Conservation (phyloP, 2,797 vertebrate genomes). For the Triplophysa bombifrons region DNA sequence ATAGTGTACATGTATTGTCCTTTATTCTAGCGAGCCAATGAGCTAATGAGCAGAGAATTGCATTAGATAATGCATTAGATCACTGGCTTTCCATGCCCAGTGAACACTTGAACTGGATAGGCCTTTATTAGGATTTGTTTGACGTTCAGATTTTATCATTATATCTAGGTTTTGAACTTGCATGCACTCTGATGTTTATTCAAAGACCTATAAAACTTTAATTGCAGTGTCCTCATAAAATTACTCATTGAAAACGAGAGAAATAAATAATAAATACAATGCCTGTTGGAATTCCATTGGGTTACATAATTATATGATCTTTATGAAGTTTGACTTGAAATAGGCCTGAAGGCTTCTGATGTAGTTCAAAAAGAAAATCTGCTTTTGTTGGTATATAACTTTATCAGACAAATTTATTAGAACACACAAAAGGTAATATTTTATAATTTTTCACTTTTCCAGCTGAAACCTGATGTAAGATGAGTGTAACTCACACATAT, state of each 20-base stretch:
- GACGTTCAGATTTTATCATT: conserved; percentile 19
- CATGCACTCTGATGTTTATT: neutral
- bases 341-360: neutral
- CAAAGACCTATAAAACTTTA: neutral
- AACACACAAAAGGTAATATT: conserved; percentile 18
- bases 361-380: neutral
- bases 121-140: conserved; percentile 45
- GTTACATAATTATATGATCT: neutral
- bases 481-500: conserved; percentile 5
- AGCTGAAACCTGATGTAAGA: conserved; percentile 6
- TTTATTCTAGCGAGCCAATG: conserved; percentile 20
- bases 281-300: neutral
- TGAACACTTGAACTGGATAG: neutral
- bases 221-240: neutral
- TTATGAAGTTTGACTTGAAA: neutral
- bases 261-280: conserved; percentile 1
- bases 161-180: neutral
- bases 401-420: conserved; percentile 1
- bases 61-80: conserved; percentile 26
- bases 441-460: neutral
- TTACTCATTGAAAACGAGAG: too few species aligned
- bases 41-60: conserved; percentile 17
- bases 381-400: conserved; percentile 30
- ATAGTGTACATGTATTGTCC: conserved; percentile 11
- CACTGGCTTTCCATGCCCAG: conserved; percentile 19